phyloP scores from a whole-genome alignment of 2,888 invertebrate genomes.

The Chesias legatella region DNA sequence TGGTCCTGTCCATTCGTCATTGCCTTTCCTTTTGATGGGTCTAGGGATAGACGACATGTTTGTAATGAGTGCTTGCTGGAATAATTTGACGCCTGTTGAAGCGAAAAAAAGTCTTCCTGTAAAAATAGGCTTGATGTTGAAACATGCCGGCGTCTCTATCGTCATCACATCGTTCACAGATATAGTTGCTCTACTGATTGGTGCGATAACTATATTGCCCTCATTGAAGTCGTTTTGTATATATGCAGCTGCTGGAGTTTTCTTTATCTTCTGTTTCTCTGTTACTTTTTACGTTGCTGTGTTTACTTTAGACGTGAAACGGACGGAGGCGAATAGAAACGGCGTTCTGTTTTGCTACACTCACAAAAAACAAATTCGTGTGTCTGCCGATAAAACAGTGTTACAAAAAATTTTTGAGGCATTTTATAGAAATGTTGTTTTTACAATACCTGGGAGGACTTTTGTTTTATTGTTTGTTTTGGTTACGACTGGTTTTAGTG shows the following conservation, averaged over 20 bases:
- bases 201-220: constrained; percentile 89
- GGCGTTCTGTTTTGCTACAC: constrained; percentile 84
- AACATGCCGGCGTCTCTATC: constrained; percentile 91
- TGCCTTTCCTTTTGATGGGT: constrained; percentile 91
- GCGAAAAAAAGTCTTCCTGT: constrained; percentile 79
- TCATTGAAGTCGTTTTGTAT: constrained; percentile 90
- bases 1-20: constrained; percentile 90
- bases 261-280: constrained; percentile 87
- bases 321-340: constrained; percentile 83
- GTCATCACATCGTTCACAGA: constrained; percentile 92
- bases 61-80: constrained; percentile 90
- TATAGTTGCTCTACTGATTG: constrained; percentile 88
- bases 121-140: constrained; percentile 84
- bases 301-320: constrained; percentile 85
- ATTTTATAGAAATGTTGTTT: constrained; percentile 83
- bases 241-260: constrained; percentile 88
- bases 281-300: constrained; percentile 91
- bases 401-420: constrained; percentile 80
- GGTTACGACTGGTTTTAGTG: constrained; percentile 80
- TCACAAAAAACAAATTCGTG: constrained; percentile 78
- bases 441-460: constrained; percentile 84
- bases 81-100: constrained; percentile 79
- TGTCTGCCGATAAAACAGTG: constrained; percentile 77
- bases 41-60: constrained; percentile 92
- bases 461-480: constrained; percentile 81